phyloP scores from a whole-genome alignment of 2,797 vertebrate species.

The Meriones psammophilus region DNA sequence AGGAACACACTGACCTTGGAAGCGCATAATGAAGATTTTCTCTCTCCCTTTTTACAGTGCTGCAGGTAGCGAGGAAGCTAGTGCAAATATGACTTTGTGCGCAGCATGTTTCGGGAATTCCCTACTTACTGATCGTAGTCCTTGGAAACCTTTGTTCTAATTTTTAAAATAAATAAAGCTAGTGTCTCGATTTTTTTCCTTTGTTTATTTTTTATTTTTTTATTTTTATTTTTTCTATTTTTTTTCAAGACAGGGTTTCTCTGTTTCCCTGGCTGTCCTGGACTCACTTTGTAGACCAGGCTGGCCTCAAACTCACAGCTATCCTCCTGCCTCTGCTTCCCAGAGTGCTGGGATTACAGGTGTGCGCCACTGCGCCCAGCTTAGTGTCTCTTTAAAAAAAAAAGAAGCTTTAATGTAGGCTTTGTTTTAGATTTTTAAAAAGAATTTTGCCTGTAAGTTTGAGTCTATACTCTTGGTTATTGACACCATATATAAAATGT shows the following conservation, averaged over 20 bases:
- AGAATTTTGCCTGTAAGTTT: background rate
- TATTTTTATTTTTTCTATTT: no score
- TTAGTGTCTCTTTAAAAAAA: background rate
- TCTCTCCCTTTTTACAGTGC: constrained; percentile 19
- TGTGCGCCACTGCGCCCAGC: no score
- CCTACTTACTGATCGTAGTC: background rate
- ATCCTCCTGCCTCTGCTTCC: no score
- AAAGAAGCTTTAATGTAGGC: background rate
- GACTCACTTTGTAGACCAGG: no score
- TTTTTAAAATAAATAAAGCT: constrained; percentile 55
- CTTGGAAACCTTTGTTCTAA: background rate
- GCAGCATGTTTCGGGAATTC: background rate
- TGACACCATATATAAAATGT: constrained; percentile 30
- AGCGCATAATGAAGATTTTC: constrained; percentile 3
- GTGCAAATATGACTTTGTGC: background rate
- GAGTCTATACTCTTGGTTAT: constrained; percentile 7
- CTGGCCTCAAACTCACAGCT: no score
- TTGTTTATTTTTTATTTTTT: no score
- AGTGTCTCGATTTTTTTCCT: background rate
- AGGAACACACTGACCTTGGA: background rate
- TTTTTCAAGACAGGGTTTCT: no score
- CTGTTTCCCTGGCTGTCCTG: no score
- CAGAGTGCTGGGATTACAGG: no score
- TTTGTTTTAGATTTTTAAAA: background rate
- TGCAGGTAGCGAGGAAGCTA: constrained; percentile 10